Conservation (phyloP, 2,113 vertebrate species). For the Dipodomys ordii region DNA sequence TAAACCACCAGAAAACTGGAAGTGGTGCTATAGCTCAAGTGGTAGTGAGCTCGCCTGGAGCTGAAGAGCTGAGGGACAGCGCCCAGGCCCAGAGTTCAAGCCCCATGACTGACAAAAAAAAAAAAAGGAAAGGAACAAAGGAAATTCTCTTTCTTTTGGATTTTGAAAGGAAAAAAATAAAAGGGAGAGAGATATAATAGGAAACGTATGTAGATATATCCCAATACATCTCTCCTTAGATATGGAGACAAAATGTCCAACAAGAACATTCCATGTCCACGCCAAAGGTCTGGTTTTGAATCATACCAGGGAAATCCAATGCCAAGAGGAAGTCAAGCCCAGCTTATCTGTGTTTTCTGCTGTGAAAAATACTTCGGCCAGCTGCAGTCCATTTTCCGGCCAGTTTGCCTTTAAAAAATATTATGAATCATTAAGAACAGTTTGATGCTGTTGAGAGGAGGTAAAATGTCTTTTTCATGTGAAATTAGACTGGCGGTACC, state of each 20-base stretch:
- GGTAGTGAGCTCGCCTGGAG: too few species aligned
- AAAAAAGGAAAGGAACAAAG: background rate
- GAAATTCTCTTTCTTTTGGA: background rate
- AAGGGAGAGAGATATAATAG: background rate
- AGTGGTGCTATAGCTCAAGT: too few species aligned
- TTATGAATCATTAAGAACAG: conserved; percentile 17
- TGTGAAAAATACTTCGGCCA: conserved; percentile 93
- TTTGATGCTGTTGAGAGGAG: background rate
- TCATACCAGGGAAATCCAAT: conserved; percentile 91
- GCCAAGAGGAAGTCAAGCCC: conserved; percentile 88
- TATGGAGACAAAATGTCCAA: background rate
- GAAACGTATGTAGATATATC: background rate
- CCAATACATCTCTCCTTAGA: background rate
- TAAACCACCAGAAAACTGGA: too few species aligned
- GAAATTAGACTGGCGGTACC: conserved; percentile 84
- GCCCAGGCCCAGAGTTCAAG: too few species aligned
- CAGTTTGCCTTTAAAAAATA: conserved; percentile 90
- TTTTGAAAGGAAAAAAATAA: background rate
- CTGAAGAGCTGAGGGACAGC: too few species aligned
- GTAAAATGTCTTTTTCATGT: background rate
- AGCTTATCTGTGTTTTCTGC: conserved; percentile 81
- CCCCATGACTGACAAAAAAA: too few species aligned
- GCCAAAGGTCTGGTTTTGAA: background rate
- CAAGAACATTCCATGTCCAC: background rate
- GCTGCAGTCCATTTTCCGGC: conserved; percentile 96